phyloP scores from a whole-genome alignment of 2,113 vertebrate genomes.

The Ramphastos sulfuratus region DNA sequence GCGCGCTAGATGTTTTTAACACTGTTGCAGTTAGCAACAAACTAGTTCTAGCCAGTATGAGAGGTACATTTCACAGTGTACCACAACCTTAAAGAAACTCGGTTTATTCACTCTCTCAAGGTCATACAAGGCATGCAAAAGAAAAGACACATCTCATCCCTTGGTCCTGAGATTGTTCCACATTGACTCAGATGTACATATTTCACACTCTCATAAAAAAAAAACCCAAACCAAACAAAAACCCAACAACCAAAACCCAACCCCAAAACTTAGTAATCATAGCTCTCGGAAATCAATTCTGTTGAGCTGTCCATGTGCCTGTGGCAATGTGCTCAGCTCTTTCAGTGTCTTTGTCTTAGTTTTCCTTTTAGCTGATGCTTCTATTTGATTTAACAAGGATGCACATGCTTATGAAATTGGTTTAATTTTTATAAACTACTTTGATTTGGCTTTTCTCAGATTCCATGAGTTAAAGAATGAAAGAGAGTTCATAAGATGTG shows the following conservation, averaged over 20 bases:
- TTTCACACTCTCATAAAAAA: background rate
- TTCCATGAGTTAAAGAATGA: background rate
- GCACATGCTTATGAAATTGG: background rate
- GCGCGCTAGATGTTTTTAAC: too few species aligned
- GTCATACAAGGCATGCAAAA: too few species aligned
- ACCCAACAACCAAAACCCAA: too few species aligned
- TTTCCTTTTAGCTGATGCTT: background rate
- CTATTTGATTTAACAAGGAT: background rate
- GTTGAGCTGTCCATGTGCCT: rapidly evolving
- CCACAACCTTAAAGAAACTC: too few species aligned
- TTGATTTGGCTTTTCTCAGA: background rate
- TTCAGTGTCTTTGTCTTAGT: background rate
- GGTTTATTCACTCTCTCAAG: too few species aligned
- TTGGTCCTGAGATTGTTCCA: too few species aligned
- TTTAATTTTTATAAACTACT: background rate
- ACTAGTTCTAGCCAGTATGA: too few species aligned
- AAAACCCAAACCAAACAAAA: too few species aligned
- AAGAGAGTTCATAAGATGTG: background rate
- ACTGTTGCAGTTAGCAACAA: too few species aligned
- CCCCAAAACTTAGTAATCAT: background rate
- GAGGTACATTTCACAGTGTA: too few species aligned
- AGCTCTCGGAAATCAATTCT: background rate
- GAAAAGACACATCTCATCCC: too few species aligned
- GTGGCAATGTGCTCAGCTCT: background rate
- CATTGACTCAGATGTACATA: too few species aligned